These are phyloP conservation scores for Oikopleura dioica DNA, from an alignment of 23 tunicate genomes.

Conservation along the genomic window DNA sequence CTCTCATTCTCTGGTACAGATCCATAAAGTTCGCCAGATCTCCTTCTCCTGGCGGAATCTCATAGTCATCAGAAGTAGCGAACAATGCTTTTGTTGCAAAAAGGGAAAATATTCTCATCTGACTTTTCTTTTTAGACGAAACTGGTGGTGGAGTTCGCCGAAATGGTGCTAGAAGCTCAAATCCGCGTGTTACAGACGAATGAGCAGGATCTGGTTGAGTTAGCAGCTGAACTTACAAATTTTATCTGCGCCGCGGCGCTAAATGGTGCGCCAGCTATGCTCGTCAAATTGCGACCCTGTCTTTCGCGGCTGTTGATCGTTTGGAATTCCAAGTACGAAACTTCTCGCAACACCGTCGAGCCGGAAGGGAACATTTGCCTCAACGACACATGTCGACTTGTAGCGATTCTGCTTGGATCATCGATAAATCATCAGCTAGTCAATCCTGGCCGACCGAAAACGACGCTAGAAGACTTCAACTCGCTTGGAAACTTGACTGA, in stretches of 20 bases:
- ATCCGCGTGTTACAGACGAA: background rate
- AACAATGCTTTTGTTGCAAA: background rate
- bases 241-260: background rate
- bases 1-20: too few species aligned
- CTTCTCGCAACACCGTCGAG: background rate
- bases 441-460: background rate
- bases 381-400: background rate
- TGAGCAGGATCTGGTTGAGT: background rate
- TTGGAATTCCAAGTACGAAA: background rate
- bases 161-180: background rate
- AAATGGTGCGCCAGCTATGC: background rate
- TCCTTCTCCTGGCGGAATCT: background rate
- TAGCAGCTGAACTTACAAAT: background rate
- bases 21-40: too few species aligned
- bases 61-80: background rate
- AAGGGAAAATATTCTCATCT: background rate
- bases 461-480: too few species aligned
- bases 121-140: background rate
- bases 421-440: background rate
- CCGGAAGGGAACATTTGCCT: background rate
- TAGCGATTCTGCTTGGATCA: background rate
- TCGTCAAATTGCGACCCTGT: background rate
- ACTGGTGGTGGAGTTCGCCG: background rate
- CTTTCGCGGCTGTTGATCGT: background rate
- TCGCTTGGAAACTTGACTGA: background rate